Base-by-base conservation (phyloP, 2,888 invertebrate species). In the Scrobipalpa atriplicella region DNA sequence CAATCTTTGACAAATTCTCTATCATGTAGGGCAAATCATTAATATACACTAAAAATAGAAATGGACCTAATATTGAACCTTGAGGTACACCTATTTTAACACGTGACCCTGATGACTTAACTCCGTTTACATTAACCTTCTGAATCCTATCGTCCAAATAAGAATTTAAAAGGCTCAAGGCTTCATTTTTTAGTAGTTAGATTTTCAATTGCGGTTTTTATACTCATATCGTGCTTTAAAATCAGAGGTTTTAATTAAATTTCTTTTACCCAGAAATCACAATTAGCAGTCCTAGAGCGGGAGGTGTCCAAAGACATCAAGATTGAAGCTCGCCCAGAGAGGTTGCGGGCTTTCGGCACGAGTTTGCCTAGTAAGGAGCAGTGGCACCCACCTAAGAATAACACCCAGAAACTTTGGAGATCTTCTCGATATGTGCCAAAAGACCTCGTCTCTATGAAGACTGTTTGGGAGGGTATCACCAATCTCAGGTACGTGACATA, bases 401-500 rank as follows among this genome's bases (percentile, higher is more conserved):
- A 90, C 43, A 92, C 94, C 0, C 83, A 90, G 65, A 84, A 88
- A 38, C 86, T 90, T 68, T 95, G 95, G 95, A 78, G 94, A 16
- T 87, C 90, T 0, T 93, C 94, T 43, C 87, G 93, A 51, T 86
- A 93, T 65, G 93, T 94, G 2, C 94, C 94, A 0, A 83, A 86
- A 66, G 94, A 94, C 51, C 82, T 95, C 0, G 93, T 94, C 65
- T 93, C 94, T 0, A 93, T 95, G 87, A 94, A 94, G 67, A 89
- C 93, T 29, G 94, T 95, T 2, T 95, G 95, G 95, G 93, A 94
- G 70, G 94, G 93, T 47, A 95, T 95, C 29, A 94, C 94, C 7
- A 90, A 94, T 75, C 83, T 95, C 16, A 88, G 93, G 94, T 94
- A 77, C n/a, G n/a, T n/a, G n/a, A n/a, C n/a, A n/a, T n/a, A n/a